A percentile compares a stretch with the other conserved stretches of the same genome.
Evolutionary conservation across 2,888 invertebrate genomes (phyloP).

Genomic region (Limulus polyphemus): DNA sequence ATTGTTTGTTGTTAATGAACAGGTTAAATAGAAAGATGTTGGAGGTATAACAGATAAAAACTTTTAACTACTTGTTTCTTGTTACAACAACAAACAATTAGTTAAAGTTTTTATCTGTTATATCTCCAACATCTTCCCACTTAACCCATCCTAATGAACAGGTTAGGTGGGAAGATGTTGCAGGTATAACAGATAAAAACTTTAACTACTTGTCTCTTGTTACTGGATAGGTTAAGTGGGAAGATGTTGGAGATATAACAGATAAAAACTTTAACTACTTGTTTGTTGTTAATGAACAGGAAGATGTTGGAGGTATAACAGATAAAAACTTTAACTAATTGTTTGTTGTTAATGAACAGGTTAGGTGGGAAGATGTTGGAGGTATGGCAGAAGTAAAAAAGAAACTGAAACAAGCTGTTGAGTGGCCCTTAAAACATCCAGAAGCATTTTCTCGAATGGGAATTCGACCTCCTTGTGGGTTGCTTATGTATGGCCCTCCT

Average conservation of each 20-base stretch:
- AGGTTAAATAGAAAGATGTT: background rate
- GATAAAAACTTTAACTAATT: conserved; percentile 1
- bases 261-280: background rate
- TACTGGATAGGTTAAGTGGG: too few species aligned
- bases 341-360: conserved; percentile 29
- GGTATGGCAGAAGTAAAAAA: conserved; percentile 75
- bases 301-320: background rate
- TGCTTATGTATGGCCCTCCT: conserved; percentile 92
- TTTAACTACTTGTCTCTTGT: too few species aligned
- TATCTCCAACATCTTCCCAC: too few species aligned
- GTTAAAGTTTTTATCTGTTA: background rate
- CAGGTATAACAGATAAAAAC: conserved; percentile 76
- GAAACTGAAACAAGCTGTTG: conserved; percentile 73
- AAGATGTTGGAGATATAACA: background rate
- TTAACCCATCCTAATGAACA: conserved; percentile 20
- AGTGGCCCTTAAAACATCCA: conserved; percentile 82
- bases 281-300: background rate
- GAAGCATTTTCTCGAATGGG: conserved; percentile 67
- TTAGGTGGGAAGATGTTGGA: conserved; percentile 82
- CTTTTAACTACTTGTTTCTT: background rate
- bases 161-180: conserved; percentile 78
- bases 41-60: background rate
- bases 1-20: background rate
- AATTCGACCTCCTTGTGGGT: conserved; percentile 71
- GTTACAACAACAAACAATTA: background rate